A percentile compares a stretch with the other conserved stretches of the same genome.
Evolutionary conservation across 2,888 invertebrate genomes (phyloP).

Genomic region (Ecliptopera silaceata): DNA sequence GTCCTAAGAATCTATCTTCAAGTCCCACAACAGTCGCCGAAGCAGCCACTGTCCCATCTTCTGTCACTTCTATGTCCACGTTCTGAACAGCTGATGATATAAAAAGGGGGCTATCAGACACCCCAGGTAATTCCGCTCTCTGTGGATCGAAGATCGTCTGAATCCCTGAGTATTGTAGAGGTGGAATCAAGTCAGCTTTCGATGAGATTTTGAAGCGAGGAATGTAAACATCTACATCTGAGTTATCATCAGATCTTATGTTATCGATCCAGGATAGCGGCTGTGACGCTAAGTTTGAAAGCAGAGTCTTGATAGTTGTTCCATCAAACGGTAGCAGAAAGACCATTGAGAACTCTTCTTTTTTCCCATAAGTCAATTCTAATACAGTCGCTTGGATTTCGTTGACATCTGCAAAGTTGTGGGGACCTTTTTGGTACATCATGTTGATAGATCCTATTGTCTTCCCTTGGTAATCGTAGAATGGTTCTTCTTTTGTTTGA

Average conservation of each 20-base stretch:
- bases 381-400: constrained; percentile 84
- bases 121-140: constrained; percentile 83
- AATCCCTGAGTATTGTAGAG: constrained; percentile 83
- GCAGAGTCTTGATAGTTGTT: constrained; percentile 70
- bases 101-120: constrained; percentile 80
- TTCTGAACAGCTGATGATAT: constrained; percentile 86
- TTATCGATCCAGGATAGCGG: constrained; percentile 77
- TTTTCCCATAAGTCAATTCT: constrained; percentile 87
- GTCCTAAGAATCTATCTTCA: constrained; percentile 71
- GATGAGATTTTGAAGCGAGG: constrained; percentile 84
- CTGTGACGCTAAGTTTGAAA: constrained; percentile 74
- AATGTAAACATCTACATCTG: constrained; percentile 82
- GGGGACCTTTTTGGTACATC: constrained; percentile 87
- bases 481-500: constrained; percentile 79
- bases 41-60: constrained; percentile 88
- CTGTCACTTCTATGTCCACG: constrained; percentile 88
- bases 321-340: constrained; percentile 85
- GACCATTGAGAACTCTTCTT: constrained; percentile 85
- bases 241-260: constrained; percentile 68
- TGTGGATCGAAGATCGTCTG: constrained; percentile 83
- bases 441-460: constrained; percentile 85
- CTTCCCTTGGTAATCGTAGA: constrained; percentile 83
- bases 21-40: constrained; percentile 81
- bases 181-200: constrained; percentile 66
- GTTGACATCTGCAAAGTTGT: constrained; percentile 77